A percentile compares a stretch with the other conserved stretches of the same genome.
phyloP scores from a whole-genome alignment of 2,113 vertebrate genomes.

The Choloepus hoffmanni region DNA sequence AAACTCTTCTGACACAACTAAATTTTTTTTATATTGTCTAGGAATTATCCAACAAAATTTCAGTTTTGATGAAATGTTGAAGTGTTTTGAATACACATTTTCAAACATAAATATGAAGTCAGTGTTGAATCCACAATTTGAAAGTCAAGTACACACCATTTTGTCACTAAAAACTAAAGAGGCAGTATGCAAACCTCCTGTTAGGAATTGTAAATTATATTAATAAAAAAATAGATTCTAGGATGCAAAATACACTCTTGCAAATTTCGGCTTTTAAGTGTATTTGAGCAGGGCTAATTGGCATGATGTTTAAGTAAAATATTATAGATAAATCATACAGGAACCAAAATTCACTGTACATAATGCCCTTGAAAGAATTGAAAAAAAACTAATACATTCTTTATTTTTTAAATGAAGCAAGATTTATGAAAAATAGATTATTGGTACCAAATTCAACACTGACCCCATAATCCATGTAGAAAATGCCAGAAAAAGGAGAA shows the following conservation, averaged over 20 bases:
- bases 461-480: not conserved
- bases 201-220: not conserved
- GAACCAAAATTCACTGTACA: not conserved
- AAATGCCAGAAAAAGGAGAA: not conserved
- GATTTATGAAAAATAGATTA: constrained; percentile 14
- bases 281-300: constrained; percentile 3
- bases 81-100: not conserved
- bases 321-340: not conserved
- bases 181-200: not conserved
- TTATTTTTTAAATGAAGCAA: not conserved
- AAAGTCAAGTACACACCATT: not conserved
- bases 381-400: not conserved
- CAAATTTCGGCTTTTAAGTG: constrained; percentile 23
- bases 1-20: not conserved
- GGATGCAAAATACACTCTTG: not conserved
- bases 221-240: constrained; percentile 11
- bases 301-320: not conserved
- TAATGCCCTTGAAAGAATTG: not conserved
- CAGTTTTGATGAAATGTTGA: not conserved
- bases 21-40: not conserved
- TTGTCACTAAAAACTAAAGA: not conserved
- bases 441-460: not conserved
- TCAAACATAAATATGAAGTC: constrained; percentile 4
- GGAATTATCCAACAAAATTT: not conserved
- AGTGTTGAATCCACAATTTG: not conserved